A percentile compares a stretch with the other conserved stretches of the same genome.
Evolutionary conservation across 2,888 invertebrate genomes (phyloP).

Genomic region (Cryptosula pallasiana): DNA sequence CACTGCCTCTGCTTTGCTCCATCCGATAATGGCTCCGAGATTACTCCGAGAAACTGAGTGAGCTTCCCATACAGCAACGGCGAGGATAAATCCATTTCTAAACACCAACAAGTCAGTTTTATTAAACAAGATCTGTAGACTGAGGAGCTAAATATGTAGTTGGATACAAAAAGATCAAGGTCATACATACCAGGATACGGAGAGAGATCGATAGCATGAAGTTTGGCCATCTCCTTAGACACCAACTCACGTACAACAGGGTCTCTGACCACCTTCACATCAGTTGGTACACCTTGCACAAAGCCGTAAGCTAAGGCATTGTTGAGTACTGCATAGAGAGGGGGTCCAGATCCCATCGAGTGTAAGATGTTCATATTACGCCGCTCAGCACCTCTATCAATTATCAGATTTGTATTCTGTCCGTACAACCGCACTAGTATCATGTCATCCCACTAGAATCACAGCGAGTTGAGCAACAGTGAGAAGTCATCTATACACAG

Average conservation of each 20-base stretch:
- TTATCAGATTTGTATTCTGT: conserved; percentile 83
- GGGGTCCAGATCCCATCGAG: conserved; percentile 70
- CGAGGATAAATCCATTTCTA: conserved; percentile 34
- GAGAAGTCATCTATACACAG: too few relatives aligned
- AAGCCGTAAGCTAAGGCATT: conserved; percentile 88
- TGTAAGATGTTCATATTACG: conserved; percentile 59
- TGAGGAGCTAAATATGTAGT: too few relatives aligned
- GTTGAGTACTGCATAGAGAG: conserved; percentile 80
- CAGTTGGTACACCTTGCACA: conserved; percentile 63
- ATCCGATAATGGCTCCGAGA: conserved; percentile 56
- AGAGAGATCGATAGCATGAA: conserved; percentile 47
- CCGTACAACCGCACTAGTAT: conserved; percentile 86
- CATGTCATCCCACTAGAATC: conserved; percentile 59
- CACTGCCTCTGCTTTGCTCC: conserved; percentile 66
- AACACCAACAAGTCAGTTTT: too few relatives aligned
- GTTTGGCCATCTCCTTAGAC: conserved; percentile 68
- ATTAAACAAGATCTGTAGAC: too few relatives aligned
- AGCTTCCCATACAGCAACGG: conserved; percentile 74
- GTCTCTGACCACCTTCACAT: conserved; percentile 46
- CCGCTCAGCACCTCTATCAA: conserved; percentile 75
- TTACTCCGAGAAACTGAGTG: conserved; percentile 50
- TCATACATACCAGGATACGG: conserved; percentile 36
- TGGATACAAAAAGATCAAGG: too few relatives aligned
- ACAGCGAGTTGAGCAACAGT: too few relatives aligned
- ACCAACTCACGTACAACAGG: conserved; percentile 52